Base-by-base conservation (phyloP, 2,888 invertebrate species). In the Lycophotia porphyrea region DNA sequence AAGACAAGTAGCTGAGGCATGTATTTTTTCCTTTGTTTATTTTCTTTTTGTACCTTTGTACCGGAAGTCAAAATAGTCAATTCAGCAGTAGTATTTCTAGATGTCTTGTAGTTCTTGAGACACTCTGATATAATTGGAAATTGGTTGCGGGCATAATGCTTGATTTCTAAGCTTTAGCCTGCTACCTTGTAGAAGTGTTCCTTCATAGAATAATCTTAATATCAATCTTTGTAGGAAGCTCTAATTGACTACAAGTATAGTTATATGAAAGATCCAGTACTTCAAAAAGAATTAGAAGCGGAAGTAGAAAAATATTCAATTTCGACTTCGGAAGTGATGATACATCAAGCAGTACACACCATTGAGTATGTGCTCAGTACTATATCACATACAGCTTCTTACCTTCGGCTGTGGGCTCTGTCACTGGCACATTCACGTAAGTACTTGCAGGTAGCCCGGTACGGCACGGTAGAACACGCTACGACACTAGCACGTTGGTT, bases 301-400 rank as follows among this genome's bases (percentile, higher is more conserved):
- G 88, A 92, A 27, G 34, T 90, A 9, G 84, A 80, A 0, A 87
- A 90, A 39, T 87, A 90, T 64, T 77, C 87, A 0, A 58, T 80
- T 0, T 2, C 97, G 1, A 97, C 98, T 86, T 95, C 97, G 1
- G 99, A 99, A 87, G 91, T 98, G 70, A 97, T 98, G 95, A 98
- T 99, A 76, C 97, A 98, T 88, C 98, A 98, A 91, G 97, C 97
- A 1, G 98, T 99, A 75, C 98, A 98, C 90, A 99, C 99, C 0
- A 98, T 99, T 71, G 99, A 99, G 94, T 99, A 98, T 90, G 98
- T 98, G 31, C 96, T 99, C 52, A 98, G 98, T 81, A 98, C 98
- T 39, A 97, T 99, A 68, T 99, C 99, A 0, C 98, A 99, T 91
- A 99, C 99, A 0, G 99, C 99, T 1, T 99, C 98, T 0, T 99